These are phyloP conservation scores for Thalassophryne amazonica DNA, from an alignment of 2,797 vertebrate species.

Conservation along the genomic window DNA sequence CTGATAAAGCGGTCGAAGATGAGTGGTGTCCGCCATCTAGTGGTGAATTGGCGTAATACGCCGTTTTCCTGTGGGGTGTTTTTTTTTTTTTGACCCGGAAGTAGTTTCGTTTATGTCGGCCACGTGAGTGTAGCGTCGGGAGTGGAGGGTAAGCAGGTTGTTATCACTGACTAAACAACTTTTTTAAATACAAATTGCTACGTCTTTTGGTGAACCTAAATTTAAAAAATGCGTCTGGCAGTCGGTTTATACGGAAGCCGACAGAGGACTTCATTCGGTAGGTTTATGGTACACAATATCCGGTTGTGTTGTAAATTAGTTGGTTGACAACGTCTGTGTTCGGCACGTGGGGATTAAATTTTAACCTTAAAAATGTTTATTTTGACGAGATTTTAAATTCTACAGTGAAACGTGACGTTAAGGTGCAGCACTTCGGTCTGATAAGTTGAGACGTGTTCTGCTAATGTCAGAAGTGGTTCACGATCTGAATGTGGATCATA, in stretches of 20 bases:
- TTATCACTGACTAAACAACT: too few species aligned
- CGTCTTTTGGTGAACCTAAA: not conserved
- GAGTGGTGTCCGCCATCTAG: slow-evolving; percentile 17
- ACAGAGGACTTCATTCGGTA: not conserved
- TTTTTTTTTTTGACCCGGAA: slow-evolving; percentile 61
- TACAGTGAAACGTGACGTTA: too few species aligned
- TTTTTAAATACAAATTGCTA: not conserved
- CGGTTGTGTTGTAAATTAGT: not conserved
- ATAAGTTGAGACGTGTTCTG: too few species aligned
- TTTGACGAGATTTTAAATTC: too few species aligned
- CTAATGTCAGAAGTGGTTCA: too few species aligned
- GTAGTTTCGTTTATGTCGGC: not conserved
- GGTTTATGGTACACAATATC: not conserved
- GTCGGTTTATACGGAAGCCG: not conserved
- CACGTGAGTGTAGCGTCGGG: too few species aligned
- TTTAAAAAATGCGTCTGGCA: rapidly evolving
- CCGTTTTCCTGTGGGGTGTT: too few species aligned
- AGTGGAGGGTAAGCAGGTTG: slow-evolving; percentile 54
- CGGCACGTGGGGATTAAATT: too few species aligned
- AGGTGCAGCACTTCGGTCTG: too few species aligned
- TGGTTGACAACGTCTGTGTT: not conserved
- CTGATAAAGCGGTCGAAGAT: too few species aligned
- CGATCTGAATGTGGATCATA: too few species aligned
- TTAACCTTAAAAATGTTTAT: too few species aligned
- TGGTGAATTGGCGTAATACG: not conserved